Base-by-base conservation (phyloP, 2,113 vertebrate genomes). In the Aythya baeri region DNA sequence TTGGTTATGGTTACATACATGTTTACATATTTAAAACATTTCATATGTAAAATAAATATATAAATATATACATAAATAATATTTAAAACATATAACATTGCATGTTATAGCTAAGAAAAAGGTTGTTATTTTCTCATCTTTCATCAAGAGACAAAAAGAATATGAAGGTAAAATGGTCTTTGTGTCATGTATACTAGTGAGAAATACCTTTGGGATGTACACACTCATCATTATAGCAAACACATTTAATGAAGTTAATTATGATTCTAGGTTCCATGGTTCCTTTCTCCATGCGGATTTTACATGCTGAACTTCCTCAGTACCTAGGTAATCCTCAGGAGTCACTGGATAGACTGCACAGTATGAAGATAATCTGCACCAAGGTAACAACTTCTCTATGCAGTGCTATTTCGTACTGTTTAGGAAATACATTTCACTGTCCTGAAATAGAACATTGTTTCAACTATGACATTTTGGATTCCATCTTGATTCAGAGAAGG, bases 241-340 rank as follows among this genome's bases (percentile, higher is more conserved):
- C 20, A 36, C 22, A 66, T 54, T 62, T 26, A 74, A 67, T 36
- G 62, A 15, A 78, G 49, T 23, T 27, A 15, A 13, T 93, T 93
- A 11, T 76, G 3, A 14, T 91, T 95, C 31, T 94, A 99, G 99
- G 99, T 92, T 99, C 99, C 83, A 99, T 99, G 99, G 99, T 99
- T 83, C 99, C 99, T 55, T 99, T 99, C 96, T 99, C 99, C 43
- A 99, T 99, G 99, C 96, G 99, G 62, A 97, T 99, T 97, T 97
- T 99, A 74, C 99, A 99, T 32, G 99, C 99, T 0, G 99, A 99
- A 95, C 99, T 99, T 71, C 99, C 98, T 87, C 99, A 99, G 96
- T 99, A 99, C 96, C 96, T 99, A 81, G 98, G 98, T 79, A 98
- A 98, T 94, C 98, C 99, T 43, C 99, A 99, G 97, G 99, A 99